Conservation (phyloP, 2,797 vertebrate genomes). For the Botia almorhae region DNA sequence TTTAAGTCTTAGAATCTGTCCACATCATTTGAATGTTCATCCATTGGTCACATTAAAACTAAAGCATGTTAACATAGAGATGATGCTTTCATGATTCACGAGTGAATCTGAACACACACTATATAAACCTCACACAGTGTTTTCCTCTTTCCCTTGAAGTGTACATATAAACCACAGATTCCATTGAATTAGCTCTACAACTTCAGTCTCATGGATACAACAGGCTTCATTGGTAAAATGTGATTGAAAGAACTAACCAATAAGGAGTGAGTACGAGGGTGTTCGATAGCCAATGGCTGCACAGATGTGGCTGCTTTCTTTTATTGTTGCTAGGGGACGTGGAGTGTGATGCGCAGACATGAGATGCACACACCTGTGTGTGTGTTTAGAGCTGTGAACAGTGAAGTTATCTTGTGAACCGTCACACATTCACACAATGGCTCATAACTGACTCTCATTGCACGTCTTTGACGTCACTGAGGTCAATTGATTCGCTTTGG, state of each 20-base stretch:
- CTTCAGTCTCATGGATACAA: conserved; percentile 92
- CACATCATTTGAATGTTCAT: background rate
- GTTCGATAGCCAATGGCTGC: conserved; percentile 79
- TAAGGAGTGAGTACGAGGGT: conserved; percentile 75
- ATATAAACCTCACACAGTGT: background rate
- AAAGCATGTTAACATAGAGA: conserved; percentile 16
- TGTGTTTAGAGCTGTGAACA: conserved; percentile 15
- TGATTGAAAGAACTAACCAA: conserved; percentile 76
- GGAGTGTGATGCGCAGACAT: conserved; percentile 71
- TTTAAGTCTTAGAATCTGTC: background rate
- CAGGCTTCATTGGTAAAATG: conserved; percentile 75
- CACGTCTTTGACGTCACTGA: conserved; percentile 66
- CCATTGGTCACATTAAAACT: conserved; percentile 39
- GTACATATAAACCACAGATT: conserved; percentile 78
- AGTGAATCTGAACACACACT: conserved; percentile 50
- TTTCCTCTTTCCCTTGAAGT: conserved; percentile 56
- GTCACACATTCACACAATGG: conserved; percentile 39
- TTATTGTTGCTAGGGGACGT: conserved; percentile 89
- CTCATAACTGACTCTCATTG: conserved; percentile 56
- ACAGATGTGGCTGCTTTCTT: conserved; percentile 71
- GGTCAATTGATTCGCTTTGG: conserved; percentile 73
- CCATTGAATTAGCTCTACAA: conserved; percentile 93
- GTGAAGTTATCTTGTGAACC: conserved; percentile 19
- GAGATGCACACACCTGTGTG: background rate
- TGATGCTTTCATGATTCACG: conserved; percentile 40